Evolutionary conservation across 2,113 vertebrate species (phyloP), one percentile per base, ranked within the genome.

Genomic region (Dromaius novaehollandiae): DNA sequence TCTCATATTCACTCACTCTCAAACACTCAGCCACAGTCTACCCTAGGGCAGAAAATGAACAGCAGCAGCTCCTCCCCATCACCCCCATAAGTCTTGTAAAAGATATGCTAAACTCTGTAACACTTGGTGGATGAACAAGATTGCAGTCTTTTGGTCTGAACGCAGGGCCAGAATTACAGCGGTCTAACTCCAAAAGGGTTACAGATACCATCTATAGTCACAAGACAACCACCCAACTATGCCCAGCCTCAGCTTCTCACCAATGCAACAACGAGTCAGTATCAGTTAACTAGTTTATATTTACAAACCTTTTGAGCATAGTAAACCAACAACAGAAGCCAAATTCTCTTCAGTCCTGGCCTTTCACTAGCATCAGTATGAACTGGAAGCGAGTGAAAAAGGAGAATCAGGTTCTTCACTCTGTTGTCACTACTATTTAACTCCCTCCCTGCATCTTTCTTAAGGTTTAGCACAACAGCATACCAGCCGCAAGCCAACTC

Each of bases 181-280:
- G 40, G 58, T 58, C 34, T 9, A 7, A 5, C 63, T 30, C 22
- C 3, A 0, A 4, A 6, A 25, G 0, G 2, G 18, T 2, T 65
- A 18, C 19, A 19, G 76, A 50, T 34, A 3, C 26, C 20, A 8
- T 2, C 75, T 24, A 24, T 26, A 51, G 46, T 15, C n/a, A 28
- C 36, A 36, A 26, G 36, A 25, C 50, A 38, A 28, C 20, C 25
- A 17, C 12, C 3, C 44, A 79, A 24, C 42, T 65, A 24, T 5
- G 25, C 36, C 26, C 83, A 94, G 75, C 53, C 21, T 12, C 44
- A 20, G 0, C 56, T 81, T 65, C 79, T 84, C 65, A 32, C 21
- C 48, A 15, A 0, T 19, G 12, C 58, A 32, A 0, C 0, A 15
- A 6, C 30, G 0, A 16, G 50, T 42, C 64, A 7, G 15, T 5